Conservation (phyloP, 2,113 vertebrate genomes). For the Micronisus gabar region DNA sequence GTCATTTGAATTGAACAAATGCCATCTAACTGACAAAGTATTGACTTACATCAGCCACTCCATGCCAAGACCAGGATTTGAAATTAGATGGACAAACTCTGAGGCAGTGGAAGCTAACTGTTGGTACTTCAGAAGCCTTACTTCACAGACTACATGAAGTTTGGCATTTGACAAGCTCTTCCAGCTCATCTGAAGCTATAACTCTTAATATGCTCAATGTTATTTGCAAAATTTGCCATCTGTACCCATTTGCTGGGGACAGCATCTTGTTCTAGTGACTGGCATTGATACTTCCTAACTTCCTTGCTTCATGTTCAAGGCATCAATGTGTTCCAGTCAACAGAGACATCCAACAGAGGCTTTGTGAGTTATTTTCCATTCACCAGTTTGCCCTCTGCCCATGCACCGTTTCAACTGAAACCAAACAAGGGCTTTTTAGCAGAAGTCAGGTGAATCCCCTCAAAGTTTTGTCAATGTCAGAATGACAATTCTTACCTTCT, state of each 20-base stretch:
- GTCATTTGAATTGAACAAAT: conserved; percentile 72
- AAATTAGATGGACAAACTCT: conserved; percentile 6
- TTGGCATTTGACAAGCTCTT: background rate
- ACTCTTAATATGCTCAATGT: background rate
- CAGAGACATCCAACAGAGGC: background rate
- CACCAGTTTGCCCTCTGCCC: background rate
- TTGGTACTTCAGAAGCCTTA: background rate
- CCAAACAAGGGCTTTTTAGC: background rate
- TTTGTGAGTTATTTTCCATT: background rate
- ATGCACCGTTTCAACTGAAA: background rate
- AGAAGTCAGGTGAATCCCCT: background rate
- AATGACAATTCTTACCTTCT: background rate
- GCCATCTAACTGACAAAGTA: conserved; percentile 40
- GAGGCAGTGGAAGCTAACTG: background rate
- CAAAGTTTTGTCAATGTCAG: background rate
- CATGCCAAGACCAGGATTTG: background rate
- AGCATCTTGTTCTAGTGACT: background rate
- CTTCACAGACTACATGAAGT: background rate
- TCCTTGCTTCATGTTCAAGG: background rate
- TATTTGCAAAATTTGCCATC: conserved; percentile 1
- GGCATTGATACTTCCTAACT: background rate
- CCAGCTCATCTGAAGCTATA: background rate
- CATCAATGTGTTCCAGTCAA: background rate
- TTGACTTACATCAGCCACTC: conserved; percentile 33
- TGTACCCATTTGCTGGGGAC: background rate